These are phyloP conservation scores for Drosophila oshimai DNA, from an alignment of 1,140 invertebrate species.

Conservation along the genomic window DNA sequence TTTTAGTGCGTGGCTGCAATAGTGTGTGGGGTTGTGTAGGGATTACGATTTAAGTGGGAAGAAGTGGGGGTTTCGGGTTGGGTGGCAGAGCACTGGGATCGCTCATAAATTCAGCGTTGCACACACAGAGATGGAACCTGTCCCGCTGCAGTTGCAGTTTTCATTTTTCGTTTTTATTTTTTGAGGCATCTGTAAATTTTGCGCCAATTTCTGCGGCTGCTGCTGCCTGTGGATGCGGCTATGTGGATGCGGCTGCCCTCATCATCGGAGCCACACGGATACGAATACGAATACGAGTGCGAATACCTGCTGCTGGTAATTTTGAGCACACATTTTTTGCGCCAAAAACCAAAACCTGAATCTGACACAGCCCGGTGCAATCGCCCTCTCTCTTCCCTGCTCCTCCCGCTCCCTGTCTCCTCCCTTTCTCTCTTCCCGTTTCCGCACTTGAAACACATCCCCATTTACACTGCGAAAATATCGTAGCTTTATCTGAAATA, in stretches of 20 bases:
- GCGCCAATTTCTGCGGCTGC: slow-evolving; percentile 73
- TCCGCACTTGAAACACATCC: slow-evolving; percentile 55
- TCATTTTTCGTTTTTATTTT: slow-evolving; percentile 15
- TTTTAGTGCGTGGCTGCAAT: slow-evolving; percentile 44
- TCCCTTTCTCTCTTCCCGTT: slow-evolving; percentile 30
- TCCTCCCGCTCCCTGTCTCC: not conserved
- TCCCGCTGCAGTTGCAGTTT: not conserved
- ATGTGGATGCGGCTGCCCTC: slow-evolving; percentile 20
- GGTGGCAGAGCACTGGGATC: not conserved
- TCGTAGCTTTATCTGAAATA: not conserved
- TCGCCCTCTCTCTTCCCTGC: not conserved
- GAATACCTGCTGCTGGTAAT: slow-evolving; percentile 68
- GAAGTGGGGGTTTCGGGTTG: not conserved
- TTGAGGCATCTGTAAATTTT: slow-evolving; percentile 75
- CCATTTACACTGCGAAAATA: not conserved
- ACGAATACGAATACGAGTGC: slow-evolving; percentile 8
- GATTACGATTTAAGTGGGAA: not conserved
- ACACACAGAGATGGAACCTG: slow-evolving; percentile 26
- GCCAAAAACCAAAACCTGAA: slow-evolving; percentile 78
- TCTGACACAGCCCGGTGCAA: slow-evolving; percentile 52
- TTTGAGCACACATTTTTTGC: slow-evolving; percentile 71
- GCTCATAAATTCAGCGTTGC: slow-evolving; percentile 20
- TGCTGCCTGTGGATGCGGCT: slow-evolving; percentile 21
- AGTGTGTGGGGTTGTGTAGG: slow-evolving; percentile 4
- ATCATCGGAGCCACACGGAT: slow-evolving; percentile 12